Evolutionary conservation across 2,797 vertebrate genomes (phyloP).

Genomic region (Pteronotus mesoamericanus): DNA sequence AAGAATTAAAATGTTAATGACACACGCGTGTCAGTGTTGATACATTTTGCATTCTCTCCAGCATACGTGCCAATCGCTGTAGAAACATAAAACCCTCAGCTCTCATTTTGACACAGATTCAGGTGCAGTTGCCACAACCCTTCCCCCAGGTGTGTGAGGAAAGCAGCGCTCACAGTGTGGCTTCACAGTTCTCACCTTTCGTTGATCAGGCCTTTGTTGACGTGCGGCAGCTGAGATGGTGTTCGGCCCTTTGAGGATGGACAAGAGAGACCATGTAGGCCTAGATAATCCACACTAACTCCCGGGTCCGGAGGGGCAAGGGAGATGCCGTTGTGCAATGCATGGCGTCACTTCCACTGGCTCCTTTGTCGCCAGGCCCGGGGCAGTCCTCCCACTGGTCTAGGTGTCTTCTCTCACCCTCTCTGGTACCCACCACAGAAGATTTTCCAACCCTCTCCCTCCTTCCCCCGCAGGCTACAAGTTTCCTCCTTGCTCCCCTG

Average conservation of each 20-base stretch:
- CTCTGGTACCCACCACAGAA: neutral
- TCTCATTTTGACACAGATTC: neutral
- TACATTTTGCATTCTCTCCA: neutral
- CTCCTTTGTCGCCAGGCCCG: neutral
- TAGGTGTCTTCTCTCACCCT: neutral
- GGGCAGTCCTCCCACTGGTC: neutral
- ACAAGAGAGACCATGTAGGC: neutral
- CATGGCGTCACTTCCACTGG: neutral
- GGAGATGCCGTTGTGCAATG: neutral
- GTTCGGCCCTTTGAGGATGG: neutral
- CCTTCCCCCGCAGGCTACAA: neutral
- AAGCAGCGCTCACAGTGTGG: neutral
- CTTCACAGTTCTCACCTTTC: neutral
- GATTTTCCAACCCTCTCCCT: neutral
- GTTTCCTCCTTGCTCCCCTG: neutral
- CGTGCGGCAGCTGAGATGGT: neutral
- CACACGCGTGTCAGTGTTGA: neutral
- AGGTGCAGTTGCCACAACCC: neutral
- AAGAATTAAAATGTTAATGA: neutral
- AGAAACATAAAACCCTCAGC: neutral
- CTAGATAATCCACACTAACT: neutral
- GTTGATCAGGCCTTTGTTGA: neutral
- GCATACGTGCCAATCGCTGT: neutral
- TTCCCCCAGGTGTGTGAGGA: neutral
- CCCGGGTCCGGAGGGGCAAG: neutral